Base-by-base conservation (phyloP, 2,888 invertebrate genomes). In the Brenthis ino region DNA sequence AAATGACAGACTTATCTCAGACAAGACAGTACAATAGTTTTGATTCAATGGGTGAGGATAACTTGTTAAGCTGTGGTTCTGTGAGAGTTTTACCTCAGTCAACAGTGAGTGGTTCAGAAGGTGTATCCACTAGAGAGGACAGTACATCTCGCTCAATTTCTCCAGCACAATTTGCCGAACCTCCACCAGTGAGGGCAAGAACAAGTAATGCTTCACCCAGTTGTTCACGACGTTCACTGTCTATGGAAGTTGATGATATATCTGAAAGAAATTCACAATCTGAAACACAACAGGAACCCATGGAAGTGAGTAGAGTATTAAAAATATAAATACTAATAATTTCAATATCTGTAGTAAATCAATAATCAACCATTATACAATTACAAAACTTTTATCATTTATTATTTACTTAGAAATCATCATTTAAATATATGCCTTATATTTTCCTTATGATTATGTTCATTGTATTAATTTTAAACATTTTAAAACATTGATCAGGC, bases 1-100 rank as follows among this genome's bases (percentile, higher is more conserved):
- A 93, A 83, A 93, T 93, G 91, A 89, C 92, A 81, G 92, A 93
- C 78, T 80, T 93, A 71, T 89, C 93, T 72, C 91, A 93, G 77
- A 91, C 89, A 28, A 87, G 91, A 81, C 91, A 91, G 76, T 93
- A 91, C 74, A 91, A 87, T 76, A 93, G 93, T 77, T 91, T 92
- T 85, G 92, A 91, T 77, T 91, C 92, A 6, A 93, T 93, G 85
- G 91, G 91, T 76, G 91, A 93, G 72, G 91, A 93, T 47, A 85
- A 89, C 68, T 81, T 90, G 68, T 80, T 93, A 72, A 89, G 87
- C 73, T 93, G 92, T 85, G 92, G 92, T 1, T 88, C 92, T 64
- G 91, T 91, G 56, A 83, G 90, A 75, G 90, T 91, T 71, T 81
- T 91, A 69, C 88, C 89, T 67, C 91, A 88, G 73, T 82, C 89